Evolutionary conservation across 1,140 invertebrate genomes (phyloP).

Genomic region (Microplitis mediator): DNA sequence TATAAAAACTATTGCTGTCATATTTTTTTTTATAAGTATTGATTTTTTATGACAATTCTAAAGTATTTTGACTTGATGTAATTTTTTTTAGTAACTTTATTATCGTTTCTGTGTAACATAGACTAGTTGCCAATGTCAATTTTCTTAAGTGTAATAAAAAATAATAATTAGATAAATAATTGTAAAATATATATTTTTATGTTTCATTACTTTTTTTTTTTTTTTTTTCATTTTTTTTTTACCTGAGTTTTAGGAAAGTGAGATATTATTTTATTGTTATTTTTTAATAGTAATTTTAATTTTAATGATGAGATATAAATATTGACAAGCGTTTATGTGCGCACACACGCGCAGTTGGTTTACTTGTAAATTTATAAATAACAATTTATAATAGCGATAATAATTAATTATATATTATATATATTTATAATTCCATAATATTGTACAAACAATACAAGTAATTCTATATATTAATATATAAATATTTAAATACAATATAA

Average conservation of each 20-base stretch:
- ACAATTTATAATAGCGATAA: not conserved
- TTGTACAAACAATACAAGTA: constrained; percentile 16
- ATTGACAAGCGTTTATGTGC: constrained; percentile 2
- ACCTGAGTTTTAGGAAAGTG: not conserved
- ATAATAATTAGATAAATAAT: not conserved
- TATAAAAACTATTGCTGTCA: not conserved
- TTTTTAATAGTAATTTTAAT: not conserved
- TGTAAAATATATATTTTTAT: not conserved
- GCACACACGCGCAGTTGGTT: constrained; percentile 16
- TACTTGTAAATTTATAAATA: not conserved
- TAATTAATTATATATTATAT: constrained; percentile 1
- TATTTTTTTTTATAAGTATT: too few relatives aligned
- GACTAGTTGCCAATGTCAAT: not conserved
- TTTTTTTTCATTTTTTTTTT: not conserved
- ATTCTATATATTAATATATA: constrained; percentile 9
- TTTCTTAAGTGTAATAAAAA: not conserved
- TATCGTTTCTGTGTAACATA: not conserved
- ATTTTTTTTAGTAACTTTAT: not conserved
- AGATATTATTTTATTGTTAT: not conserved
- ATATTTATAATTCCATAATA: constrained; percentile 15
- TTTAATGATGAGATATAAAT: not conserved
- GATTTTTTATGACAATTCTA: too few relatives aligned
- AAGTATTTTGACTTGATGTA: too few relatives aligned
- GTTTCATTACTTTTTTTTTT: not conserved
- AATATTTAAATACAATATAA: not conserved